Evolutionary conservation across 1,140 invertebrate species (phyloP), one percentile per base, ranked within the genome.

Genomic region (Cydia strobilella): DNA sequence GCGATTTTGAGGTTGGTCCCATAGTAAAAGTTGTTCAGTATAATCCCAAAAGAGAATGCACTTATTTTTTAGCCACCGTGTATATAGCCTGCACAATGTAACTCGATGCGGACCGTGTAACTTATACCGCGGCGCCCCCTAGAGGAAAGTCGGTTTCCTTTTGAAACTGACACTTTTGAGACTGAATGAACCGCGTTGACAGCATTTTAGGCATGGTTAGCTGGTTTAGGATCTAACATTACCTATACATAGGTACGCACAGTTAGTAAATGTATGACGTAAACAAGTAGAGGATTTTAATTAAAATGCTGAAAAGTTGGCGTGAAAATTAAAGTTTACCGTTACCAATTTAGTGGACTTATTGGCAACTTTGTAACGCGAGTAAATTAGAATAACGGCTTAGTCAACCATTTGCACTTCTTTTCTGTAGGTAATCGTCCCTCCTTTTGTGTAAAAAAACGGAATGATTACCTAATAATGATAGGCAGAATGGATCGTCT

Each of bases 61-160:
- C n/a, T n/a, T n/a, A n/a, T n/a, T n/a, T n/a, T n/a, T n/a, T n/a
- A n/a, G n/a, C n/a, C n/a, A n/a, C n/a, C n/a, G n/a, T n/a, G n/a
- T n/a, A n/a, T n/a, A n/a, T n/a, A n/a, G n/a, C n/a, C n/a, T n/a
- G n/a, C n/a, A n/a, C n/a, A n/a, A n/a, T 39, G 65, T 35, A 69
- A 69, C 65, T n/a, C 13, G 35, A 69, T 12, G 54, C 54, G 54
- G 20, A n/a, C 9, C 54, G 54, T 59, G 54, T 59, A 59, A 59
- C 20, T 20, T 7, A 59, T 9, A 59, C 54, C 54, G 65, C 27
- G 35, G 65, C 31, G 63, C 31, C 31, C 65, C 54, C 54, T 59
- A 59, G 31, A 35, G 65, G 31, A 69, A 69, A 69, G 31, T 69
- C 65, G 65, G 65, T 69, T 69, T 69, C 65, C 65, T 39, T 69